Percentiles rank a stretch among this genome's conserved stretches.
phyloP scores from a whole-genome alignment of 2,797 vertebrate species.

The Anabacerthia variegaticeps region DNA sequence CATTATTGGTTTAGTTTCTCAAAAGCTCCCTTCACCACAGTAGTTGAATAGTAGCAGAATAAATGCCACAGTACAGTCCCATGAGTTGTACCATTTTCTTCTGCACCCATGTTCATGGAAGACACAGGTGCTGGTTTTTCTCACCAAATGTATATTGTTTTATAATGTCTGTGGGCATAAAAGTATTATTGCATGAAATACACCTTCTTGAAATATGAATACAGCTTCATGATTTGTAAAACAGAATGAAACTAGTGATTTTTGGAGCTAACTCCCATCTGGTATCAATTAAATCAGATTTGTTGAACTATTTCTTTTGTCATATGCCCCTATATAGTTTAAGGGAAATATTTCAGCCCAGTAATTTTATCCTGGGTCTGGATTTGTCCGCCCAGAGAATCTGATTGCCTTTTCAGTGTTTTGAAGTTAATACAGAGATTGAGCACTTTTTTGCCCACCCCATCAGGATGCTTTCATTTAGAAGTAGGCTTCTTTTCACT shows the following conservation, averaged over 20 bases:
- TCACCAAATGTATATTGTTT: background rate
- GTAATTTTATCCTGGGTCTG: background rate
- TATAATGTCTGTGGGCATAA: background rate
- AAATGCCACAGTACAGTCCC: background rate
- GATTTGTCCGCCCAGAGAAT: background rate
- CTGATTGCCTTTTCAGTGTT: background rate
- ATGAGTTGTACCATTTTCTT: constrained; percentile 23
- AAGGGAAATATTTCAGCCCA: background rate
- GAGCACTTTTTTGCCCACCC: fast-evolving
- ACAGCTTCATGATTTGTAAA: background rate
- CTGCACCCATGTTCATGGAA: background rate
- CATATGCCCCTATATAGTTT: background rate
- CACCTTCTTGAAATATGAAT: background rate
- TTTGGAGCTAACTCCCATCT: background rate
- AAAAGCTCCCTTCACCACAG: constrained; percentile 71
- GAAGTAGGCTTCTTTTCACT: background rate
- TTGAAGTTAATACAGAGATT: background rate
- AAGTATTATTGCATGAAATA: background rate
- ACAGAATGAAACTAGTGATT: background rate
- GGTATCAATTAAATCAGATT: background rate
- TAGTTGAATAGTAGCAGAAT: constrained; percentile 38
- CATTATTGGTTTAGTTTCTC: constrained; percentile 74
- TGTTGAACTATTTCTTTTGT: background rate
- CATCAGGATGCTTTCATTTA: background rate
- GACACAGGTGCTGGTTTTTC: background rate